Evolutionary conservation across 1,140 invertebrate species (phyloP).

Genomic region (Drosophila funebris): DNA sequence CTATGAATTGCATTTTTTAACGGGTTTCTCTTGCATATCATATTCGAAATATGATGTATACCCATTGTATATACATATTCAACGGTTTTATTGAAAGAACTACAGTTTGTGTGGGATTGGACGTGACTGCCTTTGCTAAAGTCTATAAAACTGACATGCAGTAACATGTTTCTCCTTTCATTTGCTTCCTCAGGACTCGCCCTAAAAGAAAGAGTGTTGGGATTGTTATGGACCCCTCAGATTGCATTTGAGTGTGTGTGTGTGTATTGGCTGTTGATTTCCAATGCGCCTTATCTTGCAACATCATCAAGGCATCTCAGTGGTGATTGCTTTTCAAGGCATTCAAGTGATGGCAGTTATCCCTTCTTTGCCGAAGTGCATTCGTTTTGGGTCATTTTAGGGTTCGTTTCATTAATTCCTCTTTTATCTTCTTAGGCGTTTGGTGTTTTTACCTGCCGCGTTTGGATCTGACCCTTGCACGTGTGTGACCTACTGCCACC

Average conservation of each 20-base stretch:
- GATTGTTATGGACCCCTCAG: background rate
- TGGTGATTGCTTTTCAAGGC: constrained; percentile 38
- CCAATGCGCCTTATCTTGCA: constrained; percentile 47
- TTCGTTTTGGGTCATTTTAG: constrained; percentile 75
- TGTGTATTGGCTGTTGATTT: constrained; percentile 9
- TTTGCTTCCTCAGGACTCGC: background rate
- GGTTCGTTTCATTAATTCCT: constrained; percentile 68
- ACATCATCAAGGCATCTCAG: constrained; percentile 48
- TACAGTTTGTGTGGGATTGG: background rate
- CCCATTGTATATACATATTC: background rate
- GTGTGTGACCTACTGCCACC: constrained; percentile 61
- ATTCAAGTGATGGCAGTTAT: constrained; percentile 53
- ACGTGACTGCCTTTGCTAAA: constrained; percentile 11
- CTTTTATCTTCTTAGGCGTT: constrained; percentile 65
- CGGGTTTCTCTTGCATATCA: background rate
- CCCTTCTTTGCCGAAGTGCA: constrained; percentile 51
- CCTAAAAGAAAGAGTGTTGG: constrained; percentile 9
- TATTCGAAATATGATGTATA: background rate
- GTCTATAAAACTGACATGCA: constrained; percentile 6
- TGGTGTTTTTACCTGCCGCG: constrained; percentile 57
- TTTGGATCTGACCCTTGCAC: constrained; percentile 66
- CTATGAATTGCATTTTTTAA: constrained; percentile 4
- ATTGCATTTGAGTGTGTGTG: background rate
- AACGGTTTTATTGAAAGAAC: background rate
- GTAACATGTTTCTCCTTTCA: background rate